Evolutionary conservation across 2,888 invertebrate genomes (phyloP).

Genomic region (Frankliniella fusca): DNA sequence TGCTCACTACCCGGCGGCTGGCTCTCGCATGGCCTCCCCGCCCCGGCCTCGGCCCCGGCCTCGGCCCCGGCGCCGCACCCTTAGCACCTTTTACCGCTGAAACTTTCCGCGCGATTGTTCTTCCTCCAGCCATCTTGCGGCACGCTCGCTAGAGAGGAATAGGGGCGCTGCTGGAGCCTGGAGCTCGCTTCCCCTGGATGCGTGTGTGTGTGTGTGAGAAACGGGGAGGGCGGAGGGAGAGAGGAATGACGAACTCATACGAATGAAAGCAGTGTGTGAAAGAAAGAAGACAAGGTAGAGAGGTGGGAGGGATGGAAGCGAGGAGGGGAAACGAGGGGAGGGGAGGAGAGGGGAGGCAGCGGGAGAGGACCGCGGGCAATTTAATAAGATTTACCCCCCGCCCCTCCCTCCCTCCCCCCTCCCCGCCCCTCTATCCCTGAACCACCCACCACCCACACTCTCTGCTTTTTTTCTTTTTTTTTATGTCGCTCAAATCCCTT

Average conservation of each 20-base stretch:
- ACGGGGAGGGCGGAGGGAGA: background rate
- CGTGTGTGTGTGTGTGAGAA: background rate
- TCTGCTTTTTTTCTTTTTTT: constrained; percentile 32
- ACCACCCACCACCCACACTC: constrained; percentile 34
- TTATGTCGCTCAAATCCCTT: constrained; percentile 33
- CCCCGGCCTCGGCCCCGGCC: constrained; percentile 22
- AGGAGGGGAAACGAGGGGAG: constrained; percentile 32
- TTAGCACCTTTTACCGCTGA: background rate
- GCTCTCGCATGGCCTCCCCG: background rate
- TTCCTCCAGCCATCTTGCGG: background rate
- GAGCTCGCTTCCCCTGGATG: too few relatives aligned
- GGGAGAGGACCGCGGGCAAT: constrained; percentile 35
- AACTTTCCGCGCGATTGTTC: background rate
- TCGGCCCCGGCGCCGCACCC: constrained; percentile 2
- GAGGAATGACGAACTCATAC: constrained; percentile 15
- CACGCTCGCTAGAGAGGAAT: background rate
- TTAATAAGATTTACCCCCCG: constrained; percentile 21
- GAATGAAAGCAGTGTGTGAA: constrained; percentile 27
- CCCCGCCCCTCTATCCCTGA: constrained; percentile 35
- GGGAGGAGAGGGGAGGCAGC: constrained; percentile 33
- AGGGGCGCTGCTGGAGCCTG: too few relatives aligned
- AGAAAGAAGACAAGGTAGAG: background rate
- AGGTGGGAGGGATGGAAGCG: constrained; percentile 32
- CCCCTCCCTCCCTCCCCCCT: constrained; percentile 30
- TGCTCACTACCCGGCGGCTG: too few relatives aligned